Base-by-base conservation (phyloP, 2,888 invertebrate species). In the Torymus tubicola region DNA sequence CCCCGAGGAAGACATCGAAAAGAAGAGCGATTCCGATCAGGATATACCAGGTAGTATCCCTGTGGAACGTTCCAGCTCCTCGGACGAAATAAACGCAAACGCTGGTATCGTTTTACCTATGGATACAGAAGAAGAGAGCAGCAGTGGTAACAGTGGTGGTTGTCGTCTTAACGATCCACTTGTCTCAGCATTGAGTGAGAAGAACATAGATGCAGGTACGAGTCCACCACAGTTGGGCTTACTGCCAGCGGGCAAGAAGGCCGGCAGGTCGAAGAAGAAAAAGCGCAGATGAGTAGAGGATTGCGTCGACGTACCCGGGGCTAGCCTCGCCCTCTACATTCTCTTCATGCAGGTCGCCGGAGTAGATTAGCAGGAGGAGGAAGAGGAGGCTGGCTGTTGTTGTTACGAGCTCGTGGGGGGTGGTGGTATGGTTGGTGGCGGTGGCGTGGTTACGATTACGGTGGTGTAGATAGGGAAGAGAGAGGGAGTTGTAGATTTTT, bases 281-380 rank as follows among this genome's bases (percentile, higher is more conserved):
- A 90, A 88, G 84, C 90, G 89, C 80, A 90, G 90, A 90, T 90
- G 90, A 90, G 90, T 90, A 87, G 89, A 90, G 90, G 90, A 90
- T 85, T 90, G 90, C 86, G 89, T 90, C 87, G 90, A 90, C 86
- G 90, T 90, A 86, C 90, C 88, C 84, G 87, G 88, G 85, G 90
- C 90, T 83, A 88, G 90, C 85, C 90, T 90, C 86, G 90, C 89
- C 85, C 90, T 90, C 78, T 90, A 90, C 80, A 88, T 90, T 85
- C 87, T 90, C 60, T 84, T 90, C 60, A 89, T 90, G 90, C 90
- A 90, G 84, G 90, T 90, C 55, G 82, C 90, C 18, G 90, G 90
- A 65, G 89, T 87, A 63, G 90, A 90, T 86, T 90, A 89, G 87
- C 84, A 78, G 76, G 75, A 80, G 60, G 67, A 42, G 42, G 42